Base-by-base conservation (phyloP, 2,888 invertebrate species). In the Trypoxylon attenuatum region DNA sequence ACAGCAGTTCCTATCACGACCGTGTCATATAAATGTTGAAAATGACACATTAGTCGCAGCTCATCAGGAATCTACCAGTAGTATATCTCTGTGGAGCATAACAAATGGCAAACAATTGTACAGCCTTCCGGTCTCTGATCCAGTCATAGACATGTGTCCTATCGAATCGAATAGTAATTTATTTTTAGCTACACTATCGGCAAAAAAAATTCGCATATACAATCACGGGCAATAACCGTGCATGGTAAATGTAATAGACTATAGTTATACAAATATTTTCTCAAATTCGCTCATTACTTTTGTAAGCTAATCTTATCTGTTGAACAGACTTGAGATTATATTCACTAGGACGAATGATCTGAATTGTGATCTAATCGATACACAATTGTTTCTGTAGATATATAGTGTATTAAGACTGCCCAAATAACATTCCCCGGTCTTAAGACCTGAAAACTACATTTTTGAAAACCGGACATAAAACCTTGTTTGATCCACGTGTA, bases 31-130 rank as follows among this genome's bases (percentile, higher is more conserved):
- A 22, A 87, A 89, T 0, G 82, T 90, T 0, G 90, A 91, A 0
- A 88, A 90, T 2, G 89, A 91, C 6, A 88, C 90, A 5, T 89
- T 93, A 81, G 90, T 94, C 0, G 92, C 93, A 0, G 93, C 93
- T 0, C 92, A 94, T 77, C 91, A 94, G 61, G 95, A 95, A 84
- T 91, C 92, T 51, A 91, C 89, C n/a, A 90, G 90, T 2, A 87
- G 90, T 8, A 84, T 94, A 21, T 89, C 90, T 46, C 85, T 94
- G 0, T 93, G 94, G 89, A 93, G 92, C 57, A 85, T 90, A 45
- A 86, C 88, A 38, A 89, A 88, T 0, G 89, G 90, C 15, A 89
- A 84, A 81, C 90, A 86, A 84, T 88, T 84, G 61, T 89, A 82
- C 77, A 89, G 89, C 0, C 78, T 94, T 50, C 90, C 92, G 0